Evolutionary conservation across 1,140 invertebrate genomes (phyloP).

Genomic region (Chrysopa pallens): DNA sequence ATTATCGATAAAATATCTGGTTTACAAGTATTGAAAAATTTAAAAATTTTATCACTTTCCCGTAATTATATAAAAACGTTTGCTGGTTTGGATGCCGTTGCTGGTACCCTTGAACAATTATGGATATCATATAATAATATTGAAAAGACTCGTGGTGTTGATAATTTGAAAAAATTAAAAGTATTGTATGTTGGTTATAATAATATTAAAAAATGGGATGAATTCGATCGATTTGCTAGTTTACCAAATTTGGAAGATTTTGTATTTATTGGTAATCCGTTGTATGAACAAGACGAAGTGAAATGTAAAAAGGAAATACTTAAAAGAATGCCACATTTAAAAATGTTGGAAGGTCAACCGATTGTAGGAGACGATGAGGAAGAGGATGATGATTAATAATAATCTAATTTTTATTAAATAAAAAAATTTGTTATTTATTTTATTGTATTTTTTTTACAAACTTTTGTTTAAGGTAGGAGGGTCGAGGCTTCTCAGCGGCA

Average conservation of each 20-base stretch:
- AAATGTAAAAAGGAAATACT: constrained; percentile 56
- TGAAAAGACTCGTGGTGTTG: constrained; percentile 81
- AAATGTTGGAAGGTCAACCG: constrained; percentile 73
- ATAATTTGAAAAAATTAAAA: constrained; percentile 59
- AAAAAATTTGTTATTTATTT: no score
- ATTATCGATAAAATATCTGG: constrained; percentile 78
- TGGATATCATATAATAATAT: constrained; percentile 93
- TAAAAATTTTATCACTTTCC: constrained; percentile 69
- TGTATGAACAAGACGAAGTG: constrained; percentile 57
- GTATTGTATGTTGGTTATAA: constrained; percentile 82
- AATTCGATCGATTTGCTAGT: constrained; percentile 61
- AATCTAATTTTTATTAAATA: no score
- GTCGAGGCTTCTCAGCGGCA: no score
- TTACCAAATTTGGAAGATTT: constrained; percentile 51
- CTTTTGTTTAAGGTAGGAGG: no score
- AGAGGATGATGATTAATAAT: no score
- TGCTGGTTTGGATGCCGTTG: constrained; percentile 65
- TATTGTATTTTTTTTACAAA: no score
- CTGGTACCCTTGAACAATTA: constrained; percentile 72
- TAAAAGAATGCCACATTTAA: constrained; percentile 57
- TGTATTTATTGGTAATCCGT: constrained; percentile 63
- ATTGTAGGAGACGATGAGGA: constrained; percentile 40
- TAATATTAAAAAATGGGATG: constrained; percentile 71
- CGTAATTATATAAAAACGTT: constrained; percentile 83
- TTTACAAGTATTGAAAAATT: constrained; percentile 57